Percentiles rank a stretch among this genome's conserved stretches.
phyloP scores from a whole-genome alignment of 2,888 invertebrate species.

The Campoplex capitator region DNA sequence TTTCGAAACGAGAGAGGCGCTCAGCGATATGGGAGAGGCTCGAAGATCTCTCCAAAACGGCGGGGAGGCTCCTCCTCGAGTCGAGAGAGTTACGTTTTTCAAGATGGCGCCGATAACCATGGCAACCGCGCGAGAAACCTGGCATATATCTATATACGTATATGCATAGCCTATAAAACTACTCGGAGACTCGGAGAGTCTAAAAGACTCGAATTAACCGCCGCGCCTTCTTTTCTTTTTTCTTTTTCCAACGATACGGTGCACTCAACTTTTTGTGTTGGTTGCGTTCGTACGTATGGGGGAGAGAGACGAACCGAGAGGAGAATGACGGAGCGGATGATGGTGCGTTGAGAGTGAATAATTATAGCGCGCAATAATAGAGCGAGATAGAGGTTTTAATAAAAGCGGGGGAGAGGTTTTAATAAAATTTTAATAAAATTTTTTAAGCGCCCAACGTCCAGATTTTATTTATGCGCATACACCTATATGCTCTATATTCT shows the following conservation, averaged over 20 bases:
- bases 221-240: not conserved
- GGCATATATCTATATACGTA: constrained; percentile 13
- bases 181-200: not conserved
- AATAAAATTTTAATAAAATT: no score
- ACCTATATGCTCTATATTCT: no score
- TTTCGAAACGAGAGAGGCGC: not conserved
- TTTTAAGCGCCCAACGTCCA: no score
- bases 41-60: constrained; percentile 52
- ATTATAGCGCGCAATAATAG: no score
- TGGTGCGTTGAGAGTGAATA: no score
- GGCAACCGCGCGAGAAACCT: constrained; percentile 76
- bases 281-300: not conserved
- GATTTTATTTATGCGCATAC: no score
- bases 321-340: no score
- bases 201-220: not conserved
- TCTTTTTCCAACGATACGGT: not conserved
- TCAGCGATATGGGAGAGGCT: constrained; percentile 31
- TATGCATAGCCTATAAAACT: not conserved
- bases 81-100: constrained; percentile 74
- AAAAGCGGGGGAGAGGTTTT: no score
- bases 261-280: not conserved
- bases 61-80: constrained; percentile 35
- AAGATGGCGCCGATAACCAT: constrained; percentile 84
- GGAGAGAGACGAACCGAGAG: no score
- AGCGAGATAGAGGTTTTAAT: no score